phyloP scores from a whole-genome alignment of 2,797 vertebrate genomes.

The Takifugu ocellatus region DNA sequence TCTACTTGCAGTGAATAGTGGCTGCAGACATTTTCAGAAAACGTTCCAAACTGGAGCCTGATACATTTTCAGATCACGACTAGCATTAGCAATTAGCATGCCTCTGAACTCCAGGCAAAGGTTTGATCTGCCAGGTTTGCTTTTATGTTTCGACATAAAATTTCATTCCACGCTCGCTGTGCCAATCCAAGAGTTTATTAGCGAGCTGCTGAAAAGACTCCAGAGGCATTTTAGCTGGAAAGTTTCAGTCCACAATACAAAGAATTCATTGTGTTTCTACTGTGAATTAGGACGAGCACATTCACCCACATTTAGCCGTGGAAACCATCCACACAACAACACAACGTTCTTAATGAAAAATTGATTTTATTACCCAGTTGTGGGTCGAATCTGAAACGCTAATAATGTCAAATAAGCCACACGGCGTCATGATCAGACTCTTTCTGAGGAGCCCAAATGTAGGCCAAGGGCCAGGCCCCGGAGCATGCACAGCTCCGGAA shows the following conservation, averaged over 20 bases:
- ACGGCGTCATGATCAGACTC: conserved; percentile 8
- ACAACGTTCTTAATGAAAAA: not conserved
- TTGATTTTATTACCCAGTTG: not conserved
- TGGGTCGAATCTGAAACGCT: not conserved
- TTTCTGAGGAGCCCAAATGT: not conserved
- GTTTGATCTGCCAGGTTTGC: too few relatives aligned
- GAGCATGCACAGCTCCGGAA: not conserved
- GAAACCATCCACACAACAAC: not conserved
- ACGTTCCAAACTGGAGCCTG: too few relatives aligned
- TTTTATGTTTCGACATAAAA: too few relatives aligned
- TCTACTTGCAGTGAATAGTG: conserved; percentile 11
- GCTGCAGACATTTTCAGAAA: not conserved
- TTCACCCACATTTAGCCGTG: too few relatives aligned
- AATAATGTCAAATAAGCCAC: not conserved
- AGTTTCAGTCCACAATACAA: too few relatives aligned
- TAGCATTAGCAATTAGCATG: not conserved
- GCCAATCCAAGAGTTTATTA: not conserved
- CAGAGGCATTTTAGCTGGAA: too few relatives aligned
- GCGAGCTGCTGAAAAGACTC: too few relatives aligned
- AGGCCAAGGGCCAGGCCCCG: not conserved
- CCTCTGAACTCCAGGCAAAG: too few relatives aligned
- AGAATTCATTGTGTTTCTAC: too few relatives aligned
- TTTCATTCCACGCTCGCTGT: not conserved
- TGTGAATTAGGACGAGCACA: too few relatives aligned
- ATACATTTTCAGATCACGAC: too few relatives aligned